Conservation (phyloP, 2,113 vertebrate genomes). For the Thalassarche chlororhynchos region DNA sequence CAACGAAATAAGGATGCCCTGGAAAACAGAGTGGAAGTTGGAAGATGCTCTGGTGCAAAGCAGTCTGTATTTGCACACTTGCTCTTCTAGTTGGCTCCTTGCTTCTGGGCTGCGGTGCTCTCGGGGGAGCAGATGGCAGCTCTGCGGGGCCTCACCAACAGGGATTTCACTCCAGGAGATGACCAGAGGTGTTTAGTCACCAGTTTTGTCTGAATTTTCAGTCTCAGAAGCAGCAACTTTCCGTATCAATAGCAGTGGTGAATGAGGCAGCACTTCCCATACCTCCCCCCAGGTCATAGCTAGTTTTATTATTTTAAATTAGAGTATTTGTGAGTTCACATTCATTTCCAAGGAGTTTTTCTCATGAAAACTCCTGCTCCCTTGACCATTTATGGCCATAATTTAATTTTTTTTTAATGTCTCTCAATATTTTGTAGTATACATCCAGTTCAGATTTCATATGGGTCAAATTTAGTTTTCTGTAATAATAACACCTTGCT, state of each 20-base stretch:
- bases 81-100: not conserved
- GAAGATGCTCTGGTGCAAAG: not conserved
- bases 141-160: not conserved
- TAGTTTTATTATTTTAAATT: not conserved
- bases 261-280: not conserved
- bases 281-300: not conserved
- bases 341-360: not conserved
- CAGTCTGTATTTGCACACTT: fast-evolving
- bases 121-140: fast-evolving
- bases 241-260: not conserved
- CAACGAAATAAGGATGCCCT: no score
- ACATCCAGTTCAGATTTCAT: not conserved
- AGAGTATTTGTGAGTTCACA: not conserved
- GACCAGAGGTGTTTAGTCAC: not conserved
- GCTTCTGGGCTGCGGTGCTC: not conserved
- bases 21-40: not conserved
- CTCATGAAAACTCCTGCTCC: not conserved
- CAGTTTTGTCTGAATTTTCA: not conserved
- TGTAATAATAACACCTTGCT: not conserved
- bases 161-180: not conserved
- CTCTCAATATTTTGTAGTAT: not conserved
- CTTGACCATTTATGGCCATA: not conserved
- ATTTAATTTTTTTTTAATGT: not conserved
- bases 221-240: not conserved
- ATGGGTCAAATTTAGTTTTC: not conserved